These are phyloP conservation scores for Porites australiensis DNA, from an alignment of 64 coral and sea anemone genomes.

Conservation along the genomic window DNA sequence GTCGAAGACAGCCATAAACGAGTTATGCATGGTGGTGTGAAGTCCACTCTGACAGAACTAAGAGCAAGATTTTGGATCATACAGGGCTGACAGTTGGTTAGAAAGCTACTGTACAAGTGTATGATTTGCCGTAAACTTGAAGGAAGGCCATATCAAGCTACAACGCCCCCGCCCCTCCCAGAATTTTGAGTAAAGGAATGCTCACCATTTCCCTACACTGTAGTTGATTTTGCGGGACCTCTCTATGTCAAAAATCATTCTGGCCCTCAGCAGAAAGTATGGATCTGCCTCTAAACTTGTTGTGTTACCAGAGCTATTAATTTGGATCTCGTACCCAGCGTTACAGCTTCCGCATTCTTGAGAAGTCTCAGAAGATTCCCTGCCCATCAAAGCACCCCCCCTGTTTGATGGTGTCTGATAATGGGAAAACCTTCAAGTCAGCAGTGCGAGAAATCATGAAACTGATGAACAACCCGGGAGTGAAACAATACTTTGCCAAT, in stretches of 20 bases:
- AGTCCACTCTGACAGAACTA: not conserved
- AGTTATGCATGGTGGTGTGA: too few species aligned
- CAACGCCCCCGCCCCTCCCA: not conserved
- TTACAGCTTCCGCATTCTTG: not conserved
- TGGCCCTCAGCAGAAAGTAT: not conserved
- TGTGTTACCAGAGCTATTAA: conserved; percentile 5
- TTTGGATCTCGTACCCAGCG: not conserved
- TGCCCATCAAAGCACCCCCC: not conserved
- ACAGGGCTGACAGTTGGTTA: not conserved
- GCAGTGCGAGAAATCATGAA: not conserved
- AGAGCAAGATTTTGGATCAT: not conserved
- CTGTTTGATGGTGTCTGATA: conserved; percentile 1
- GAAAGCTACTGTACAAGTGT: not conserved
- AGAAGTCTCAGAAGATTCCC: not conserved
- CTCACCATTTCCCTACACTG: not conserved
- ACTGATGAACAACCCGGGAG: not conserved
- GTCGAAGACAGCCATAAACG: too few species aligned
- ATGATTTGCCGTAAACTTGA: not conserved
- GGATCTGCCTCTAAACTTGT: not conserved
- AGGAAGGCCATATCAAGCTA: not conserved
- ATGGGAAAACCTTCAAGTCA: conserved; percentile 16
- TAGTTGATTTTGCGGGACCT: conserved; percentile 54
- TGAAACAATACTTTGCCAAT: too few species aligned
- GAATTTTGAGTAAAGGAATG: not conserved
- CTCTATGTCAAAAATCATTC: conserved; percentile 16